Percentiles rank a stretch among this genome's conserved stretches.
These are phyloP conservation scores for Dicrurus megarhynchus DNA, from an alignment of 2,113 vertebrate species.

Conservation along the genomic window DNA sequence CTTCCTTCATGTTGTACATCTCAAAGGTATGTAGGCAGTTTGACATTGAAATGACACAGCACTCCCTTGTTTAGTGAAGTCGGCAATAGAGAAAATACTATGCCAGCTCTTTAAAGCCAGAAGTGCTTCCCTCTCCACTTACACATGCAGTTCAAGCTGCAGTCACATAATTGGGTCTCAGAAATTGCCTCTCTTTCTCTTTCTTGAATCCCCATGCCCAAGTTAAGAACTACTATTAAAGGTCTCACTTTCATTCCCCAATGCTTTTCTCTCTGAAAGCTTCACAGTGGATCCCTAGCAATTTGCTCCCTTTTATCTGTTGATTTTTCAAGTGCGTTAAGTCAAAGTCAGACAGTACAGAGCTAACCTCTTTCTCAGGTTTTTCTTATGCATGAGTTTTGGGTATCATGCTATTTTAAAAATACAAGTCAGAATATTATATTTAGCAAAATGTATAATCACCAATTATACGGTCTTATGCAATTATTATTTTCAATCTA, in stretches of 20 bases:
- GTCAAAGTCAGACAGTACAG: neutral
- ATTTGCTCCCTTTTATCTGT: constrained; percentile 29
- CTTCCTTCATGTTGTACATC: neutral
- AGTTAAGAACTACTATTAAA: constrained; percentile 45
- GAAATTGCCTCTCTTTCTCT: constrained; percentile 14
- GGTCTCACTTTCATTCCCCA: constrained; percentile 18
- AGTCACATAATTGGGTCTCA: constrained; percentile 30
- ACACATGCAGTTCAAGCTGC: constrained; percentile 18
- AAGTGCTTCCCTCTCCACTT: neutral
- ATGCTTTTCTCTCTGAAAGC: constrained; percentile 15
- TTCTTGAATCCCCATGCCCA: neutral
- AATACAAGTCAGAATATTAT: neutral
- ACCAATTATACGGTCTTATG: neutral
- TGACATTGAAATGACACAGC: neutral
- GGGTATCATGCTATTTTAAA: neutral
- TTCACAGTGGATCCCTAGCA: neutral
- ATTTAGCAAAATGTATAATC: neutral
- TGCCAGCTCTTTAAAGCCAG: neutral
- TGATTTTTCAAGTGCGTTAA: constrained; percentile 28
- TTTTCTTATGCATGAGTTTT: neutral
- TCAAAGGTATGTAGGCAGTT: neutral
- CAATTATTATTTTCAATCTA: neutral
- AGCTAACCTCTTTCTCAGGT: neutral
- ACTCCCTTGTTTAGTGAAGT: neutral
- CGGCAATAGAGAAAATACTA: neutral